phyloP scores from a whole-genome alignment of 2,888 invertebrate species.

The Oscheius myriophilus region DNA sequence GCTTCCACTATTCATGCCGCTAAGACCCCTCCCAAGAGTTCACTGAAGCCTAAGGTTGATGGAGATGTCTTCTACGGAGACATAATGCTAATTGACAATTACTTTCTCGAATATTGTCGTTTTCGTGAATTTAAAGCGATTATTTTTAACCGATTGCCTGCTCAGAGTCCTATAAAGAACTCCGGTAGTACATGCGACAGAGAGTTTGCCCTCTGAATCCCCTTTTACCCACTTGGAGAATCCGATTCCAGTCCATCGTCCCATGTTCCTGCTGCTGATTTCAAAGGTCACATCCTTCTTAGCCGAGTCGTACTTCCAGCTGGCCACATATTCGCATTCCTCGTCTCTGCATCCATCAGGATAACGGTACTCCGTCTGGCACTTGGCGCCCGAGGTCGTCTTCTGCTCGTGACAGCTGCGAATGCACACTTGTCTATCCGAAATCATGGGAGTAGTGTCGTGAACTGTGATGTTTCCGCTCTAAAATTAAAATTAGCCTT shows the following conservation, averaged over 20 bases:
- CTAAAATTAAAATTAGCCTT: constrained; percentile 18
- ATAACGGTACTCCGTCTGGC: constrained; percentile 67
- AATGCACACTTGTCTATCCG: constrained; percentile 62
- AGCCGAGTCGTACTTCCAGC: constrained; percentile 63
- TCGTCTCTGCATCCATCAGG: constrained; percentile 64
- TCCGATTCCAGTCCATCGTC: constrained; percentile 72
- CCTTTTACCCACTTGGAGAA: constrained; percentile 57
- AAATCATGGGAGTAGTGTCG: constrained; percentile 56
- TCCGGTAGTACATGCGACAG: too few relatives aligned
- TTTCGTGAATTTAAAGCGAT: too few relatives aligned
- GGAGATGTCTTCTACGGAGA: constrained; percentile 68
- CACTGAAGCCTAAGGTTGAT: constrained; percentile 33
- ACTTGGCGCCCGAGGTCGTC: constrained; percentile 35
- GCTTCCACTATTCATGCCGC: constrained; percentile 6
- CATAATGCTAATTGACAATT: too few relatives aligned
- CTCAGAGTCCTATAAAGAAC: too few relatives aligned
- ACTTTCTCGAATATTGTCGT: too few relatives aligned
- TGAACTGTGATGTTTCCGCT: constrained; percentile 62
- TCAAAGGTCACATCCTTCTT: constrained; percentile 67
- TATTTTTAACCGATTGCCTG: too few relatives aligned
- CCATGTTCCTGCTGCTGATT: constrained; percentile 65
- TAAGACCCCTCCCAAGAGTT: constrained; percentile 20
- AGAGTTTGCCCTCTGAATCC: constrained; percentile 5
- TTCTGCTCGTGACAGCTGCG: constrained; percentile 49
- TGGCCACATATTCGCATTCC: constrained; percentile 69